A percentile compares a stretch with the other conserved stretches of the same genome.
Evolutionary conservation across 2,888 invertebrate genomes (phyloP).

Genomic region (Agrochola litura): DNA sequence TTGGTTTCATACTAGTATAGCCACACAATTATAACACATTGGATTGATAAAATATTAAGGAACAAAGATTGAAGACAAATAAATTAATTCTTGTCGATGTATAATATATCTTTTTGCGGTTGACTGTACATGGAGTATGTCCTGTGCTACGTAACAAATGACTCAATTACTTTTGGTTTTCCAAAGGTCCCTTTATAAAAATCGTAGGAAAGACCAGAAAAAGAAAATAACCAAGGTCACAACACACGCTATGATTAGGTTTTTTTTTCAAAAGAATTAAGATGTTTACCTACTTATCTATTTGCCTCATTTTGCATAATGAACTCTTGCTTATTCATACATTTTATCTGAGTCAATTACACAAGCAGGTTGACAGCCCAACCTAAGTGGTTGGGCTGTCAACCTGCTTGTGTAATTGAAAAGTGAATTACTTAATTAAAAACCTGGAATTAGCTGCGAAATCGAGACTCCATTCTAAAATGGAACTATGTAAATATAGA

Average conservation of each 20-base stretch:
- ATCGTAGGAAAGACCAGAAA: neutral
- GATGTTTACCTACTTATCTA: neutral
- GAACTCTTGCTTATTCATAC: neutral
- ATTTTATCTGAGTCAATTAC: neutral
- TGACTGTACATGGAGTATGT: slow-evolving; percentile 12
- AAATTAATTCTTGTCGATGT: neutral
- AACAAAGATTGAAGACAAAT: neutral
- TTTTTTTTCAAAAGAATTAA: neutral
- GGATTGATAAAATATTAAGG: neutral
- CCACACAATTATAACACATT: no score
- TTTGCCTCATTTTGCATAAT: neutral
- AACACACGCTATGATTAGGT: no score
- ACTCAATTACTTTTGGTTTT: slow-evolving; percentile 24
- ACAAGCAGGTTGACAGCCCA: neutral
- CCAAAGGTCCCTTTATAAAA: neutral
- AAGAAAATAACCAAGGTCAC: no score
- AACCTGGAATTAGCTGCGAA: neutral
- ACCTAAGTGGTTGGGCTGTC: no score
- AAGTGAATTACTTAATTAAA: neutral
- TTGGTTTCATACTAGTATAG: no score
- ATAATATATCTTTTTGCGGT: no score
- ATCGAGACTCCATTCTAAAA: neutral
- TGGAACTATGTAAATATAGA: neutral
- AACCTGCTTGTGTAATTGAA: no score
- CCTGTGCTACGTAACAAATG: slow-evolving; percentile 50